Evolutionary conservation across 2,113 vertebrate species (phyloP), one percentile per base, ranked within the genome.

Genomic region (Smithornis capensis): DNA sequence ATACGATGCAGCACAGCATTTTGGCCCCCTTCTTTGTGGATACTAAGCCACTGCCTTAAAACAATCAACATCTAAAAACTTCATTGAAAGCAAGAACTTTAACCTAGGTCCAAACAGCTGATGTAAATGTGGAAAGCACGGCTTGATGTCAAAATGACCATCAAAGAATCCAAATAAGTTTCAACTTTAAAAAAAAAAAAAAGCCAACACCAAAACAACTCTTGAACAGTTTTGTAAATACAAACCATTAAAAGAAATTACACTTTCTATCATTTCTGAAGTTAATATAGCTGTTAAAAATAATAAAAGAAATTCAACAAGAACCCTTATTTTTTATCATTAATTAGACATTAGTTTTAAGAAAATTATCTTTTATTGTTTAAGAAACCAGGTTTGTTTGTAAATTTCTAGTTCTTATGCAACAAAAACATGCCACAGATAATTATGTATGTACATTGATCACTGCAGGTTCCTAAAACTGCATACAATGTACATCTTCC

Each of bases 201-300:
- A 14, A 11, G 3, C 1, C 15, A n/a, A 1, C 4, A 2, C n/a
- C 22, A 31, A 63, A 47, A 55, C 14, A 76, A 2, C 8, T 83
- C 18, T 8, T 55, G 1, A 70, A 70, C 21, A 71, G 49, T 75
- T 89, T 52, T 82, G 6, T 4, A 75, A 60, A 84, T 37, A 65
- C 4, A 82, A 84, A 29, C 3, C 27, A 49, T 28, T 56, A 9
- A 60, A n/a, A 69, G 7, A 67, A 75, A 59, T 12, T 8, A 19
- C 27, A 75, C 2, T 7, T 18, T 40, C 15, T 55, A 16, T 35
- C 3, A 77, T 79, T 89, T 67, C 35, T 69, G 2, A 74, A 73
- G 13, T 29, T 69, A 64, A 62, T 53, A n/a, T 1, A 68, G 4
- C 4, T 57, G 4, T n/a, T 15, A 60, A 60, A 91, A 69, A 44